Percentiles rank a stretch among this genome's conserved stretches.
phyloP scores from a whole-genome alignment of 1,140 invertebrate species.

The Dendrolimus kikuchii region DNA sequence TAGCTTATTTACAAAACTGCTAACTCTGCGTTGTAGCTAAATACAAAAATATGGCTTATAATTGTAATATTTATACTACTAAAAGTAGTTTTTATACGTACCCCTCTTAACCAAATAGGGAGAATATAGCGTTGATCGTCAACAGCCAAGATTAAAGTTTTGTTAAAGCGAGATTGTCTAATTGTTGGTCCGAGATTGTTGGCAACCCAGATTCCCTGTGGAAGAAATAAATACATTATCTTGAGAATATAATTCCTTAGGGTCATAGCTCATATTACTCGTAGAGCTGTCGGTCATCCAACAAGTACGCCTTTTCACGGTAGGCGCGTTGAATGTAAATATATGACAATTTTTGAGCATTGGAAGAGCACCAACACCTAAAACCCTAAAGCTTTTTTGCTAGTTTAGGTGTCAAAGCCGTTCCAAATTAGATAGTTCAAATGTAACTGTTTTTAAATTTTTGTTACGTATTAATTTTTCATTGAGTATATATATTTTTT shows the following conservation, averaged over 20 bases:
- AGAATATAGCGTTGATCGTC: slow-evolving; percentile 80
- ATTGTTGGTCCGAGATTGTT: slow-evolving; percentile 79
- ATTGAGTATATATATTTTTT: too few species aligned
- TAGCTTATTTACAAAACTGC: too few species aligned
- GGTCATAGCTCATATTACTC: neutral
- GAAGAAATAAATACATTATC: neutral
- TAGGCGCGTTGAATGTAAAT: too few species aligned
- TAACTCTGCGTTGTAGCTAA: too few species aligned
- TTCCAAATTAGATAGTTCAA: neutral
- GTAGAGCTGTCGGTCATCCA: too few species aligned
- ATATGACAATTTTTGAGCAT: too few species aligned
- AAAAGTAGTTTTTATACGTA: slow-evolving; percentile 44
- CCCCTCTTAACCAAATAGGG: slow-evolving; percentile 76
- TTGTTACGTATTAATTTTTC: neutral
- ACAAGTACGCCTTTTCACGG: too few species aligned
- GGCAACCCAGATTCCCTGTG: slow-evolving; percentile 76
- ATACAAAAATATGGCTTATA: too few species aligned
- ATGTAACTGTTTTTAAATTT: neutral
- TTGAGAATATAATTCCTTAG: neutral
- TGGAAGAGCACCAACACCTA: too few species aligned
- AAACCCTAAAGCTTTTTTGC: too few species aligned
- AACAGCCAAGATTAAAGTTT: slow-evolving; percentile 76
- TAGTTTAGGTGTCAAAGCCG: neutral
- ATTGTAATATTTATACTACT: too few species aligned
- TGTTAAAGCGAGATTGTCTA: slow-evolving; percentile 66